These are phyloP conservation scores for Blennius ocellaris DNA, from an alignment of 2,113 vertebrate species.

Conservation along the genomic window DNA sequence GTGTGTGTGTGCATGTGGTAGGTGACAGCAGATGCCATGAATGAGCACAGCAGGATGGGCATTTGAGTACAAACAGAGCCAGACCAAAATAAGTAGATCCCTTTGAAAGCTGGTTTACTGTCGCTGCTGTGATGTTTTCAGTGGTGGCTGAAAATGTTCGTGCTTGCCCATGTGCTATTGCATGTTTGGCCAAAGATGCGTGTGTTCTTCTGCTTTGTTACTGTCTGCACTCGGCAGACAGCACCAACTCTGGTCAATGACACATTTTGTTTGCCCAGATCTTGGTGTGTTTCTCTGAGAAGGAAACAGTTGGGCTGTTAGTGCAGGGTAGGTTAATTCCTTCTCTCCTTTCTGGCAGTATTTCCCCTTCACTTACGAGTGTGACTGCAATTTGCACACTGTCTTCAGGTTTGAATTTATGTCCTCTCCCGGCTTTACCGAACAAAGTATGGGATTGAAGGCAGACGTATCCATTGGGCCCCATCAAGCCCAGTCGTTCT, in stretches of 20 bases:
- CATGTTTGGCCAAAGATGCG: constrained; percentile 41
- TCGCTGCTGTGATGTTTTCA: constrained; percentile 47
- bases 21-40: constrained; percentile 9
- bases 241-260: constrained; percentile 32
- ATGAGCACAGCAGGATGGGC: constrained; percentile 5
- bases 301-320: constrained; percentile 56
- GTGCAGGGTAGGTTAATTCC: constrained; percentile 64
- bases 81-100: constrained; percentile 7
- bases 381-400: constrained; percentile 83
- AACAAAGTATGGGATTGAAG: constrained; percentile 81
- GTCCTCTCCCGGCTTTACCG: constrained; percentile 72
- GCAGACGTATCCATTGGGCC: constrained; percentile 71
- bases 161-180: constrained; percentile 29
- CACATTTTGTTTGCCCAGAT: constrained; percentile 38
- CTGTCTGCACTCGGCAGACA: constrained; percentile 13
- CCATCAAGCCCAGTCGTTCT: constrained; percentile 70
- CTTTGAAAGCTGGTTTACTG: constrained; percentile 30
- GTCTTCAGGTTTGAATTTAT: constrained; percentile 81
- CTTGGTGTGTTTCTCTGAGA: constrained; percentile 22
- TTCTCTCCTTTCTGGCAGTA: constrained; percentile 66
- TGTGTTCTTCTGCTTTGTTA: constrained; percentile 49
- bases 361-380: constrained; percentile 66
- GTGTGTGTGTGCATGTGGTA: constrained; percentile 19
- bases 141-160: constrained; percentile 39
- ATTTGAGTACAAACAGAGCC: constrained; percentile 15